A percentile compares a stretch with the other conserved stretches of the same genome.
Evolutionary conservation across 2,797 vertebrate genomes (phyloP).

Genomic region (Benthosema pterotum): DNA sequence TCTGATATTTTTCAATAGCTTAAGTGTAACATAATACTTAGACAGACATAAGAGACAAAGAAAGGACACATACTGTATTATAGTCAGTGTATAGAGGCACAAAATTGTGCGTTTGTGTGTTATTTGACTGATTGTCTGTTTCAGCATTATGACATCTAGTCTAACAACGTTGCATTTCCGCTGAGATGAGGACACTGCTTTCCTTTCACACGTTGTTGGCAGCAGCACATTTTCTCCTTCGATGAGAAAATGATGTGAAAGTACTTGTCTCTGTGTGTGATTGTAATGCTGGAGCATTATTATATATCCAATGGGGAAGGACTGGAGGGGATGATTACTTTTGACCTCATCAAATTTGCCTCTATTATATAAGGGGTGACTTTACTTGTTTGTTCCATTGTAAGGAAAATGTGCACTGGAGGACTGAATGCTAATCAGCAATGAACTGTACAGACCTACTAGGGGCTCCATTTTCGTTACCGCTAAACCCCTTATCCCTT

Average conservation of each 20-base stretch:
- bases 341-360: slow-evolving; percentile 36
- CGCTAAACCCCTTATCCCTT: no score
- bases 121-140: slow-evolving; percentile 53
- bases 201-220: slow-evolving; percentile 37
- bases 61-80: no score
- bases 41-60: no score
- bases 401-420: no score
- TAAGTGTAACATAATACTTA: no score
- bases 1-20: no score
- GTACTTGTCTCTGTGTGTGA: slow-evolving; percentile 47
- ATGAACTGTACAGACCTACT: no score
- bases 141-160: slow-evolving; percentile 31
- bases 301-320: slow-evolving; percentile 31
- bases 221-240: slow-evolving; percentile 46
- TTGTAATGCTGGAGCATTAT: slow-evolving; percentile 27
- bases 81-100: no score
- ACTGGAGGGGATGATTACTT: slow-evolving; percentile 39
- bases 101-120: no score
- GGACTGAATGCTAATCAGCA: no score
- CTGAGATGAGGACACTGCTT: slow-evolving; percentile 35
- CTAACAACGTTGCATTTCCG: slow-evolving; percentile 18
- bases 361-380: slow-evolving; percentile 2
- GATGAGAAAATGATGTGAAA: slow-evolving; percentile 50
- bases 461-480: no score
- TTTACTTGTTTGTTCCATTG: no score